Base-by-base conservation (phyloP, 1,140 invertebrate genomes). In the Eumeta japonica region DNA sequence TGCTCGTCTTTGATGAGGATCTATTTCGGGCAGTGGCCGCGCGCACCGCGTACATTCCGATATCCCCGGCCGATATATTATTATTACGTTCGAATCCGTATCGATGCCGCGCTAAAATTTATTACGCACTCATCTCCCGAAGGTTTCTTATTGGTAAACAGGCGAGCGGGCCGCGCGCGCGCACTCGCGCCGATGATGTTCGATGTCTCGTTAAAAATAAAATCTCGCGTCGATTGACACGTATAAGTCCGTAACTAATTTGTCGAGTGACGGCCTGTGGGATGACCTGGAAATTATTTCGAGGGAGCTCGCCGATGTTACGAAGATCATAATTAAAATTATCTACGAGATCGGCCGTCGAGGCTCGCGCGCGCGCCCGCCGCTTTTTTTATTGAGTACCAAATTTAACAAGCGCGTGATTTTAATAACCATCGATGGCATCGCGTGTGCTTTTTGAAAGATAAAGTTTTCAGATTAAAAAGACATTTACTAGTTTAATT, bases 1-100 rank as follows among this genome's bases (percentile, higher is more conserved):
- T 74, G 67, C 60, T 70, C 64, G 70, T 71, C 70, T 74, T 74
- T 74, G 70, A 74, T 74, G 70, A 72, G 65, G 59, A 60, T 66
- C 62, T 74, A 74, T 74, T 74, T 74, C 60, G 48, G 60, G 67
- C 65, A 50, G 52, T 55, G 62, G 57, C 62, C 56, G 63, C 61
- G 61, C 62, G 60, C 58, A 67, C 58, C 52, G 62, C 60, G n/a
- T 63, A 67, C 68, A 71, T 73, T 63, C 61, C 65, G 56, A 70
- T 74, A 74, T 70, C 55, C 60, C 58, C 50, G 63, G 52, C 56
- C 62, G 52, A 74, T 71, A 74, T 71, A 71, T 74, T 68, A 72
- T 68, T 72, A 74, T 71, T 71, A 66, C 70, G 58, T 65, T 63
- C 54, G 59, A 64, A 67, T 66, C 54, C 45, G 50, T 62, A 71